Percentiles rank a stretch among this genome's conserved stretches.
These are phyloP conservation scores for Drosophila anomelani DNA, from an alignment of 2,888 invertebrate genomes.

Conservation along the genomic window DNA sequence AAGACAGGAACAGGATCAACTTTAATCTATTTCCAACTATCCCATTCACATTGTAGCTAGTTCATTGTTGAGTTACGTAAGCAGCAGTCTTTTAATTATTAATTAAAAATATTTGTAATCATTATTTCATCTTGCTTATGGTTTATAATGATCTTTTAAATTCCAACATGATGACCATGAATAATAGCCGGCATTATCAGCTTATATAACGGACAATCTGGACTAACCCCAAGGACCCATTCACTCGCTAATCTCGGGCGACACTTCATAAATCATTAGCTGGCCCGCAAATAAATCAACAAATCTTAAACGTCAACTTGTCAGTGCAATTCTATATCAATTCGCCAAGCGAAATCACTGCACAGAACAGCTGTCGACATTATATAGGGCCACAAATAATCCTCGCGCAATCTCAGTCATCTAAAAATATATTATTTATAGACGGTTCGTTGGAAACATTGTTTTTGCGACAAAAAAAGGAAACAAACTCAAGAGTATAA, in stretches of 20 bases:
- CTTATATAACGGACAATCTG: constrained; percentile 34
- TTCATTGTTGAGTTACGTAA: not conserved
- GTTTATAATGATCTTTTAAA: not conserved
- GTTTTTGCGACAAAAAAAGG: not conserved
- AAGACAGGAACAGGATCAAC: not conserved
- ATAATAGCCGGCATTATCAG: constrained; percentile 36
- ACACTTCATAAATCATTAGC: constrained; percentile 71
- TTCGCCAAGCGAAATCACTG: constrained; percentile 60
- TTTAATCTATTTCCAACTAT: not conserved
- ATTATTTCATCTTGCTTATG: not conserved
- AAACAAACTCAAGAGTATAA: not conserved
- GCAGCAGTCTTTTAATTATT: not conserved
- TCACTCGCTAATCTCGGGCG: constrained; percentile 62
- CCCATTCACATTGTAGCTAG: not conserved
- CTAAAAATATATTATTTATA: constrained; percentile 61
- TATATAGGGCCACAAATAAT: constrained; percentile 50
- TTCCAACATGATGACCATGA: not conserved
- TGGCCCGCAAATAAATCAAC: constrained; percentile 65
- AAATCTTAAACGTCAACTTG: constrained; percentile 71
- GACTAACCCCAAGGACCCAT: constrained; percentile 57
- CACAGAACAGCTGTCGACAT: constrained; percentile 62
- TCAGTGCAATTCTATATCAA: constrained; percentile 57
- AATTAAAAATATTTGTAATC: not conserved
- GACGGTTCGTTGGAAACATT: not conserved
- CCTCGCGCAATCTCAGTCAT: constrained; percentile 52